Evolutionary conservation across 2,888 invertebrate species (phyloP).

Genomic region (Diaprepes abbreviatus): DNA sequence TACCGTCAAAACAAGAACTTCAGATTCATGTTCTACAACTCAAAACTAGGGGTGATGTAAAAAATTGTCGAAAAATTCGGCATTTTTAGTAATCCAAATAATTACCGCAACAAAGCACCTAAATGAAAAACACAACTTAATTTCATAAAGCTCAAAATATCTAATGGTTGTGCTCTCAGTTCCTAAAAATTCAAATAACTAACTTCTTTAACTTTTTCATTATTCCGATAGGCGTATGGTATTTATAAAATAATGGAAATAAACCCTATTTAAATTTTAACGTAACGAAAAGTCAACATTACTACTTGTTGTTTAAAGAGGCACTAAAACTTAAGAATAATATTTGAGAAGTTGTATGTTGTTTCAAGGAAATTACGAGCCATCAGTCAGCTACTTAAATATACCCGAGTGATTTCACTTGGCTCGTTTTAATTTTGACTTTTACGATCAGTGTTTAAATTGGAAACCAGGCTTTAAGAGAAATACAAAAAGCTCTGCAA

Average conservation of each 20-base stretch:
- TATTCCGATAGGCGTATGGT: no score
- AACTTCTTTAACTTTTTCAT: no score
- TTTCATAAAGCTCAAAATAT: no score
- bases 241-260: conserved; percentile 1
- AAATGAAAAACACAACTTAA: no score
- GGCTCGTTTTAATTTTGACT: conserved; percentile 20
- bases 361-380: conserved; percentile 34
- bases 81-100: no score
- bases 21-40: no score
- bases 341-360: conserved; percentile 37
- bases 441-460: conserved; percentile 16
- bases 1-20: no score
- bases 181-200: no score
- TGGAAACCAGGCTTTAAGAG: not conserved
- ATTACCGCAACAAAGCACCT: no score
- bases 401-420: conserved; percentile 20
- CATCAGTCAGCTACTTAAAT: conserved; percentile 35
- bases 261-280: conserved; percentile 5
- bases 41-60: no score
- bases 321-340: conserved; percentile 42
- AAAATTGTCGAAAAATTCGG: no score
- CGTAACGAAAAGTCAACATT: conserved; percentile 21
- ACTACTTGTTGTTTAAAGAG: conserved; percentile 24
- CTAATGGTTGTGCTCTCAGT: no score
- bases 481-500: not conserved